These are phyloP conservation scores for Lypha dubia DNA, from an alignment of 2,888 invertebrate species.

Conservation along the genomic window DNA sequence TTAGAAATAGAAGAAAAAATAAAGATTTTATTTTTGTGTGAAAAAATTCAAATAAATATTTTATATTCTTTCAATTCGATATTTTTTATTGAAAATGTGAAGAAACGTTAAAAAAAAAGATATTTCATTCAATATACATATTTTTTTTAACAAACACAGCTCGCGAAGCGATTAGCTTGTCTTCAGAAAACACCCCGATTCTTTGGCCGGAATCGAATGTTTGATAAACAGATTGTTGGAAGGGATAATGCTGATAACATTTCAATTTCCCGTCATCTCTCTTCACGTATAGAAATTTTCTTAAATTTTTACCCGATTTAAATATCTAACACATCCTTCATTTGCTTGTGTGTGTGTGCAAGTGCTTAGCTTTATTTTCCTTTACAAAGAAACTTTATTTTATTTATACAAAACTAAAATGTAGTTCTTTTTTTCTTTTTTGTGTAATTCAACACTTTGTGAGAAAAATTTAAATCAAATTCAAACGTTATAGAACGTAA, in stretches of 20 bases:
- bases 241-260: not conserved
- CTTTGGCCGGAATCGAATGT: no score
- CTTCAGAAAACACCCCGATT: no score
- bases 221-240: no score
- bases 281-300: not conserved
- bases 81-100: not conserved
- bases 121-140: no score
- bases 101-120: no score
- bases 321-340: not conserved
- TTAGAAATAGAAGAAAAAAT: not conserved
- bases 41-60: not conserved
- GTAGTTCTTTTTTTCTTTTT: not conserved
- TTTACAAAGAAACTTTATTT: not conserved
- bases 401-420: slow-evolving; percentile 38
- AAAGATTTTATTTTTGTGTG: not conserved
- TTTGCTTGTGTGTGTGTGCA: no score
- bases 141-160: no score
- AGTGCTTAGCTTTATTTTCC: not conserved
- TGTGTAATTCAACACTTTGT: slow-evolving; percentile 24
- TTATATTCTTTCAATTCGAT: not conserved
- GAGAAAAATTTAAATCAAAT: slow-evolving; percentile 33
- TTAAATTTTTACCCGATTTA: not conserved
- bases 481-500: slow-evolving; percentile 21
- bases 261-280: not conserved
- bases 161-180: no score